These are phyloP conservation scores for Cheilosia vernalis DNA, from an alignment of 2,888 invertebrate species.

Conservation along the genomic window DNA sequence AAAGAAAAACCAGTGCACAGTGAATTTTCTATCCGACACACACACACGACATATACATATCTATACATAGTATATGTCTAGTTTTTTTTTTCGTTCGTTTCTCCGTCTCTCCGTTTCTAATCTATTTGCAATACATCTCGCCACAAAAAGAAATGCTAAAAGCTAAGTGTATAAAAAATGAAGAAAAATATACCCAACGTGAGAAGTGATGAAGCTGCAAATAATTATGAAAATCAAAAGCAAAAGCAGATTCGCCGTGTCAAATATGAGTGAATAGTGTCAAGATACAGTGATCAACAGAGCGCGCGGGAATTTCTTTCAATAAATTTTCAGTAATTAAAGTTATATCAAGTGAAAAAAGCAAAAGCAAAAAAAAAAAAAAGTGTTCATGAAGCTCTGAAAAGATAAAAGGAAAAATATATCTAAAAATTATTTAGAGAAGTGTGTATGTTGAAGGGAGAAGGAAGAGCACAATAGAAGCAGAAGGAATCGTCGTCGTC, in stretches of 20 bases:
- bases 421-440: slow-evolving; percentile 25
- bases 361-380: not conserved
- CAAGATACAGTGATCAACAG: slow-evolving; percentile 4
- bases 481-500: slow-evolving; percentile 35
- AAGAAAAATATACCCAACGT: slow-evolving; percentile 49
- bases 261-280: slow-evolving; percentile 19
- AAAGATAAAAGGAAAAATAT: slow-evolving; percentile 17
- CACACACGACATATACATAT: slow-evolving; percentile 13
- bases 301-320: slow-evolving; percentile 29
- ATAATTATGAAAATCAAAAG: slow-evolving; percentile 23
- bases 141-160: not conserved
- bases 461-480: slow-evolving; percentile 45
- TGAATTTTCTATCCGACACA: slow-evolving; percentile 63
- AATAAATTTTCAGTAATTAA: slow-evolving; percentile 7
- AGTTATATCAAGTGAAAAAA: slow-evolving; percentile 17
- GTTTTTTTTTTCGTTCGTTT: slow-evolving; percentile 42
- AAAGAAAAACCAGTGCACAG: slow-evolving; percentile 63
- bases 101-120: slow-evolving; percentile 59
- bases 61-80: slow-evolving; percentile 33
- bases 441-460: slow-evolving; percentile 49
- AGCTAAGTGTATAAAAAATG: slow-evolving; percentile 27
- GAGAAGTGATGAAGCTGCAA: slow-evolving; percentile 29
- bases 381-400: slow-evolving; percentile 13
- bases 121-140: slow-evolving; percentile 48
- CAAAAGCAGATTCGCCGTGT: slow-evolving; percentile 24